Conservation (phyloP, 2,797 vertebrate genomes). For the Pelochelys cantorii region DNA sequence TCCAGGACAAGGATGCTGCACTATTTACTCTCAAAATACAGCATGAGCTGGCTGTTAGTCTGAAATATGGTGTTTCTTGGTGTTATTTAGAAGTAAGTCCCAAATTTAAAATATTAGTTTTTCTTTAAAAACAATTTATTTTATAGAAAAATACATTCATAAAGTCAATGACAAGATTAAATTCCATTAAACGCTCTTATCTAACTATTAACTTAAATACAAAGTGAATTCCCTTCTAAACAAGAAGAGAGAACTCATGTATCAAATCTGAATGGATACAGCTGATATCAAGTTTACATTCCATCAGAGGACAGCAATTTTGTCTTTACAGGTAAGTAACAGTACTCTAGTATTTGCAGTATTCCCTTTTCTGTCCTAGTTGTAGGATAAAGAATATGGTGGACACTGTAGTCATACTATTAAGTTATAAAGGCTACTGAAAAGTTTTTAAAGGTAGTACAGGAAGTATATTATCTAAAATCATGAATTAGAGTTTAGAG, state of each 20-base stretch:
- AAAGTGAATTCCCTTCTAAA: accelerated
- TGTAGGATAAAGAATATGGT: neutral
- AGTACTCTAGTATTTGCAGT: neutral
- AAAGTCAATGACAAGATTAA: neutral
- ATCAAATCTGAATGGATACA: neutral
- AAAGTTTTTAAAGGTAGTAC: neutral
- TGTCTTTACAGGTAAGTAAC: neutral
- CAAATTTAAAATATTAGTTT: neutral
- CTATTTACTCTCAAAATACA: neutral
- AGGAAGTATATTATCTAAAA: neutral
- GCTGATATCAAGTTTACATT: neutral
- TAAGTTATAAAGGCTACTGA: neutral
- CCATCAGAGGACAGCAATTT: neutral
- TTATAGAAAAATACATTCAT: neutral
- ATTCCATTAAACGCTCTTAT: neutral
- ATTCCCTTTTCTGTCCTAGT: neutral
- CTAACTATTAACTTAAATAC: neutral
- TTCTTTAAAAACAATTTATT: neutral
- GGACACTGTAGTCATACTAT: neutral
- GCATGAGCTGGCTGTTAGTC: neutral
- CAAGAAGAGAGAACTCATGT: accelerated
- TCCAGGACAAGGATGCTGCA: neutral
- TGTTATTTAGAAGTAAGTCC: neutral
- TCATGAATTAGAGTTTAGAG: neutral
- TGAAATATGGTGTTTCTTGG: neutral